Evolutionary conservation across 2,797 vertebrate species (phyloP), one percentile per base, ranked within the genome.

Genomic region (Rhinoraja longicauda): DNA sequence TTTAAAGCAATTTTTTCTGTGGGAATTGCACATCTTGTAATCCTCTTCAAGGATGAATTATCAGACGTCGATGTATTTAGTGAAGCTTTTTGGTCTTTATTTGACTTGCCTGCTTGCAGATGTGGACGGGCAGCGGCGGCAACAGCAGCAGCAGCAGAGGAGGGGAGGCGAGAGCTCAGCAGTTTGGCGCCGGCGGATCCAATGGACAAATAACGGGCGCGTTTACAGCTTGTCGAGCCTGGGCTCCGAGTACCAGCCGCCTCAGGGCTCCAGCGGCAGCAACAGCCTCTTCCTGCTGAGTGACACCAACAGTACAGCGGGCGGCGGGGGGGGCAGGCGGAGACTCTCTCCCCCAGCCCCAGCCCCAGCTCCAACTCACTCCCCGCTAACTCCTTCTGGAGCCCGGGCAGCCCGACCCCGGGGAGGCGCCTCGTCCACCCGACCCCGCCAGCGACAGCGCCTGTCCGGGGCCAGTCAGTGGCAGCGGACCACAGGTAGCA

Each of bases 191-290:
- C 98, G 98, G 94, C 95, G 96, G 92, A 96, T 98, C 94, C 97
- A 97, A 94, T 98, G 98, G 98, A 97, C 96, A 95, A 97, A 98
- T 94, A 97, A 98, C 94, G 98, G 98, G 93, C 98, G 97, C 96
- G 96, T 98, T 93, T 98, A 96, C 94, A 97, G 97, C 94, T 95
- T 98, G 93, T 95, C 97, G 92, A 97, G 97, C 95, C 96, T 95
- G n/a, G 97, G 97, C 3, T 94, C 97, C 0, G 95, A 96, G 94
- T 98, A 98, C 95, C 96, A 96, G 94, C 97, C 97, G 6, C 94
- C 96, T 29, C 93, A 97, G 62, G 97, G 97, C 36, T 96, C 93
- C 95, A 96, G 93, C 93, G 95, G 93, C 92, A 94, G 77, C 93
- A 93, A 94, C 93, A 86, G 94, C 64, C 94, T 94, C 95, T 94